Percentiles rank a stretch among this genome's conserved stretches.
These are phyloP conservation scores for Sorex maritimensis DNA, from an alignment of 2,797 vertebrate genomes.

Conservation along the genomic window DNA sequence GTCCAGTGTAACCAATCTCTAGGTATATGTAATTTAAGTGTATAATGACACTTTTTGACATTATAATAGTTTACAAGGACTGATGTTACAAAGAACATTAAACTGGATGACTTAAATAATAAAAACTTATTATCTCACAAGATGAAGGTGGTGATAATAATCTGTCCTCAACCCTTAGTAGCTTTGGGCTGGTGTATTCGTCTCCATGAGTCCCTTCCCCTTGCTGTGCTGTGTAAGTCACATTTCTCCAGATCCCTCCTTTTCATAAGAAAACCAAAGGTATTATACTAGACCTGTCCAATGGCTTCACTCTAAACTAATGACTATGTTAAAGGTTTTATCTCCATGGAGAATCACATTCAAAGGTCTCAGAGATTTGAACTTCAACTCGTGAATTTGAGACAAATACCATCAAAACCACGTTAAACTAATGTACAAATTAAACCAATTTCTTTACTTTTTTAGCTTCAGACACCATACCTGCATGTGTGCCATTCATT, in stretches of 20 bases:
- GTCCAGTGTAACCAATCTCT: background rate
- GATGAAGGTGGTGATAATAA: background rate
- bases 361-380: too few relatives aligned
- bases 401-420: background rate
- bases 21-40: too few relatives aligned
- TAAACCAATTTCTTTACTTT: background rate
- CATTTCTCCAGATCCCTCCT: background rate
- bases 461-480: background rate
- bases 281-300: background rate
- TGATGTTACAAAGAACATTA: background rate
- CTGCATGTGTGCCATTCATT: background rate
- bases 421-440: background rate
- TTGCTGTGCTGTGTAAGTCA: background rate
- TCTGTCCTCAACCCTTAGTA: background rate
- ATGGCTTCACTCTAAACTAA: background rate
- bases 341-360: background rate
- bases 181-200: background rate
- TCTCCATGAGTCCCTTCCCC: background rate
- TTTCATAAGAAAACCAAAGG: background rate
- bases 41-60: too few relatives aligned
- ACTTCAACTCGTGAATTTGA: background rate
- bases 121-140: background rate
- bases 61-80: background rate
- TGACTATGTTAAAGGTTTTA: background rate
- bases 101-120: background rate